Conservation (phyloP, 2,113 vertebrate genomes). For the Alces alces region DNA sequence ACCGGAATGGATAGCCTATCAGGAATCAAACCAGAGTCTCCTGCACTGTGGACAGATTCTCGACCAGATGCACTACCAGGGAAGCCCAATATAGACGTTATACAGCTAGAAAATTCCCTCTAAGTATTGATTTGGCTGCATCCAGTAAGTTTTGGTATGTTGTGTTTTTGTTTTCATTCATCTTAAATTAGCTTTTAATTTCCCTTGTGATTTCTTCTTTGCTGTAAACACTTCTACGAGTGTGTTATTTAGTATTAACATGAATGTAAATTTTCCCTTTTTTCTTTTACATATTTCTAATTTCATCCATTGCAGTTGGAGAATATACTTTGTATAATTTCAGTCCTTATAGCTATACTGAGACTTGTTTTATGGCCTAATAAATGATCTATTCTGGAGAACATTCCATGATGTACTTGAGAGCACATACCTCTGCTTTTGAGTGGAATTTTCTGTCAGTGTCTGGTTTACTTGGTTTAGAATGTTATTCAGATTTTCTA, state of each 20-base stretch:
- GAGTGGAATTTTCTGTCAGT: neutral
- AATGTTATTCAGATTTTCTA: neutral
- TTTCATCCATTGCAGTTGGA: neutral
- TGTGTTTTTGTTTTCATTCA: slow-evolving; percentile 2
- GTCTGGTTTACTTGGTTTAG: neutral
- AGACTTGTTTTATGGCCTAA: neutral
- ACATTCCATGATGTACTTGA: neutral
- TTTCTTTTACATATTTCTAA: neutral
- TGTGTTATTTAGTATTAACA: neutral
- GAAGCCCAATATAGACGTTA: neutral
- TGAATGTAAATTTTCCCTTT: neutral
- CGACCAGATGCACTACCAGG: neutral
- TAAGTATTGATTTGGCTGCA: neutral
- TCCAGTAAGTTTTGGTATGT: neutral
- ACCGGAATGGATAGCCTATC: neutral
- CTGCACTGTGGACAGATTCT: neutral
- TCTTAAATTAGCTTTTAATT: neutral
- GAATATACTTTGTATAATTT: neutral
- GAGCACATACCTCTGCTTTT: neutral
- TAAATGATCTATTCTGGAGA: neutral
- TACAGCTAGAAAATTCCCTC: neutral
- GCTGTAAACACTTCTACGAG: neutral
- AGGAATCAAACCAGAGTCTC: too few relatives aligned
- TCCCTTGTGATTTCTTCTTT: neutral
- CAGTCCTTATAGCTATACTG: neutral